Percentiles rank a stretch among this genome's conserved stretches.
Evolutionary conservation across 2,888 invertebrate species (phyloP).

Genomic region (Allolobophora icterica): DNA sequence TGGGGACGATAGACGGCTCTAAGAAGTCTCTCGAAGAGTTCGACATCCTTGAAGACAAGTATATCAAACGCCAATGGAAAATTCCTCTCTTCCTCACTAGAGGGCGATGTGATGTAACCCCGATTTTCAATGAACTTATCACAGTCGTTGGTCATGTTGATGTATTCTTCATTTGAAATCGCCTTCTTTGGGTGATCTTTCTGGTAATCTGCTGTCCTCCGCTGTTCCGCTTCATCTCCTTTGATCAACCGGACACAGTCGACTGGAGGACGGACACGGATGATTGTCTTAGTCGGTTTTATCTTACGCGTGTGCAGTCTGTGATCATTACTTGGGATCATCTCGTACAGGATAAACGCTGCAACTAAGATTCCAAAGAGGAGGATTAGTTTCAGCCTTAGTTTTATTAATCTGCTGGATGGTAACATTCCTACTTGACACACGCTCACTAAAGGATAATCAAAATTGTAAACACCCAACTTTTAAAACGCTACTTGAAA

Average conservation of each 20-base stretch:
- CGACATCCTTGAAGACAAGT: constrained; percentile 37
- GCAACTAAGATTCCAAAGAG: too few relatives aligned
- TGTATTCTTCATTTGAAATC: not conserved
- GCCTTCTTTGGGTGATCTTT: not conserved
- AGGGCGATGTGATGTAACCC: not conserved
- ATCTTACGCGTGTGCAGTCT: too few relatives aligned
- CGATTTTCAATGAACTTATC: not conserved
- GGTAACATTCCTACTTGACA: too few relatives aligned
- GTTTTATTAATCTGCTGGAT: too few relatives aligned
- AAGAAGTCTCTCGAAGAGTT: constrained; percentile 45
- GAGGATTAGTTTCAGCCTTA: too few relatives aligned
- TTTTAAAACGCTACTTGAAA: too few relatives aligned
- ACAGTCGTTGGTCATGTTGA: not conserved
- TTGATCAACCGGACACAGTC: not conserved
- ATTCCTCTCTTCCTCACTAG: constrained; percentile 31
- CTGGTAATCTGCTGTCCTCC: not conserved
- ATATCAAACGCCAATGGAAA: constrained; percentile 41
- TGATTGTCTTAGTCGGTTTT: too few relatives aligned
- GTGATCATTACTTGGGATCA: too few relatives aligned
- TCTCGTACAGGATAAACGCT: too few relatives aligned
- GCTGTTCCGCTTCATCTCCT: not conserved
- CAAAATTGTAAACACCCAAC: too few relatives aligned
- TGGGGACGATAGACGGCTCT: constrained; percentile 48
- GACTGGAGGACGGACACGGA: not conserved
- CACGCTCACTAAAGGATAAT: too few relatives aligned